Evolutionary conservation across 2,113 vertebrate species (phyloP).

Genomic region (Archocentrus centrarchus): DNA sequence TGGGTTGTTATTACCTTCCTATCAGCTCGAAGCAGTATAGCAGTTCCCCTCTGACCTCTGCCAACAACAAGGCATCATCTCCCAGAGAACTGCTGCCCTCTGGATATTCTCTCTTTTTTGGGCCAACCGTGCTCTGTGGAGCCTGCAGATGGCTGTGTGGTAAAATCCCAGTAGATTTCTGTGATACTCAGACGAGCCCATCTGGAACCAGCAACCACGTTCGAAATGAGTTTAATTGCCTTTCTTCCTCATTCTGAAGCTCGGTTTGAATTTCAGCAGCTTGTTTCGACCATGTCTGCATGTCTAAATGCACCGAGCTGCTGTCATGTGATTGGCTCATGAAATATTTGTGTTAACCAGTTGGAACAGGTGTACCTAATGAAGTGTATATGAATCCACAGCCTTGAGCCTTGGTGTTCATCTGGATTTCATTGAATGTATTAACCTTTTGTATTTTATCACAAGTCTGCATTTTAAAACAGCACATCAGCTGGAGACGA

Average conservation of each 20-base stretch:
- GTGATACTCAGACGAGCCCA: background rate
- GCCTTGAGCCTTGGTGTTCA: slow-evolving; percentile 28
- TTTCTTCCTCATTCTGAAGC: background rate
- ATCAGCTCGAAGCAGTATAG: background rate
- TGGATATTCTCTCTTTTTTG: background rate
- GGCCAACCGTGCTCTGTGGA: background rate
- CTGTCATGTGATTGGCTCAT: background rate
- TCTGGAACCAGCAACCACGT: background rate
- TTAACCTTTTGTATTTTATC: background rate
- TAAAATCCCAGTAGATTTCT: background rate
- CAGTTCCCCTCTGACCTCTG: background rate
- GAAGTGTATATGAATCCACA: slow-evolving; percentile 5
- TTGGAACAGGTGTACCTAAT: background rate
- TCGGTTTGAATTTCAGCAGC: background rate
- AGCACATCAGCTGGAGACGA: background rate
- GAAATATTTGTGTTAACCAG: background rate
- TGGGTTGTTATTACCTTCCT: background rate
- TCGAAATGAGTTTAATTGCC: background rate
- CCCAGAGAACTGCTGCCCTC: background rate
- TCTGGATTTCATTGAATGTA: slow-evolving; percentile 21
- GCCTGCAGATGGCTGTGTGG: background rate
- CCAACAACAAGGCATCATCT: background rate
- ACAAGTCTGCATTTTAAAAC: background rate
- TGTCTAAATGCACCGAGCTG: background rate
- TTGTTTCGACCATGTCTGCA: background rate